Evolutionary conservation across 2,113 vertebrate species (phyloP).

Genomic region (Malurus alboscapulatus): DNA sequence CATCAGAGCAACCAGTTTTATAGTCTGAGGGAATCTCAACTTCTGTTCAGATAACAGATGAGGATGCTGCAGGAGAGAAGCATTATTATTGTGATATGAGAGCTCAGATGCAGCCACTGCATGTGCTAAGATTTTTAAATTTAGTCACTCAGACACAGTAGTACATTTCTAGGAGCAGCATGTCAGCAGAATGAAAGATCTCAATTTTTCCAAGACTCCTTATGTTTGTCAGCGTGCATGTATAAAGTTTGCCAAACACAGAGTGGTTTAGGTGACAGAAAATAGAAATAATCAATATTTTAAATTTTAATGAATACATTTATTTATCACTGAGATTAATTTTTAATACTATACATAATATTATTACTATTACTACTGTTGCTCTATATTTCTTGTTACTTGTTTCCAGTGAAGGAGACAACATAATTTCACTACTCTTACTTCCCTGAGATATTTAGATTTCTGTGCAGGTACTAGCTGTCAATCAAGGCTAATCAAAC

Average conservation of each 20-base stretch:
- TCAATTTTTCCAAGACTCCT: neutral
- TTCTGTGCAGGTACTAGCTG: constrained; percentile 76
- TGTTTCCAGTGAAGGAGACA: constrained; percentile 42
- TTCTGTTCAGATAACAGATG: constrained; percentile 51
- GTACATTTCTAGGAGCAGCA: neutral
- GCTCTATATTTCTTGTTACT: constrained; percentile 41
- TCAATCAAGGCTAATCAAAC: constrained; percentile 83
- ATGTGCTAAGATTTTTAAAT: constrained; percentile 19
- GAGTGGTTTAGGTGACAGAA: neutral
- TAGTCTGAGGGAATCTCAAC: constrained; percentile 1
- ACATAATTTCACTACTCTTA: neutral
- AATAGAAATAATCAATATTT: neutral
- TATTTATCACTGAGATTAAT: neutral
- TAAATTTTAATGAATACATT: neutral
- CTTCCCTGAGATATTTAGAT: constrained; percentile 62
- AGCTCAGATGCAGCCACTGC: neutral
- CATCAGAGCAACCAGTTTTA: neutral
- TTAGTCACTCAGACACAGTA: constrained; percentile 9
- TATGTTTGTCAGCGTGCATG: neutral
- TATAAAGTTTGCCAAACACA: neutral
- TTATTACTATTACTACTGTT: neutral
- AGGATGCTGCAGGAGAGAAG: constrained; percentile 28
- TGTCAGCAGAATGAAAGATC: neutral
- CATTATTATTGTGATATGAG: neutral
- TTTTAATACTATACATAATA: neutral